A percentile compares a stretch with the other conserved stretches of the same genome.
Evolutionary conservation across 2,113 vertebrate species (phyloP).

Genomic region (Ophthalmolycus amberensis): DNA sequence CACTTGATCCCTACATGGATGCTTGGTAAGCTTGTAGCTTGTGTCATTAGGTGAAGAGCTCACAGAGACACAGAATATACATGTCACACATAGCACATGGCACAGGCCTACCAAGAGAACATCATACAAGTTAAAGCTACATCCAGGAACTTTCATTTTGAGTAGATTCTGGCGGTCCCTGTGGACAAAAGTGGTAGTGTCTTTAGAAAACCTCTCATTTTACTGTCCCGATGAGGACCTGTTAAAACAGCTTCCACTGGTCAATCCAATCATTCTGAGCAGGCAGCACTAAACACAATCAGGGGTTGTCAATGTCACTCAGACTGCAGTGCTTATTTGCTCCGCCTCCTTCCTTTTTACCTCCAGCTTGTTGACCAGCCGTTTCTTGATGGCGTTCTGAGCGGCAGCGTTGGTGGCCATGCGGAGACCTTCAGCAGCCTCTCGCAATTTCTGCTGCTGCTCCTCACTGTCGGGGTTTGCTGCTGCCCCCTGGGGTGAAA

Average conservation of each 20-base stretch:
- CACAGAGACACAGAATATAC: background rate
- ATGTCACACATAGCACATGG: background rate
- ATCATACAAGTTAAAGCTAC: background rate
- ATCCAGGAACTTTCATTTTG: background rate
- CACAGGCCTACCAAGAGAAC: background rate
- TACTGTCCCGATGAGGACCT: background rate
- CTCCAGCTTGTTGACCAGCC: slow-evolving; percentile 96
- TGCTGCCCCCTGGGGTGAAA: slow-evolving; percentile 89
- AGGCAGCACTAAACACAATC: background rate
- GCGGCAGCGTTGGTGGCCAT: slow-evolving; percentile 96
- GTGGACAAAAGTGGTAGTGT: no score
- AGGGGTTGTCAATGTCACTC: background rate
- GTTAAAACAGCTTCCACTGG: background rate
- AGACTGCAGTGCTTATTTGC: background rate
- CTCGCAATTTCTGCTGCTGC: slow-evolving; percentile 94
- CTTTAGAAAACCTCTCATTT: no score
- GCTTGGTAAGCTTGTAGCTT: background rate
- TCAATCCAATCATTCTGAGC: background rate
- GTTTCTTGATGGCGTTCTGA: slow-evolving; percentile 98
- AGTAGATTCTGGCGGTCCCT: background rate
- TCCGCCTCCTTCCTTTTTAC: slow-evolving; percentile 68
- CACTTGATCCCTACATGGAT: no score
- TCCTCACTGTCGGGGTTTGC: slow-evolving; percentile 97
- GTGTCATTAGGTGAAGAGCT: background rate
- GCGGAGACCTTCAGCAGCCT: slow-evolving; percentile 95